Evolutionary conservation across 2,797 vertebrate species (phyloP), one percentile per base, ranked within the genome.

Genomic region (Fratercula arctica): DNA sequence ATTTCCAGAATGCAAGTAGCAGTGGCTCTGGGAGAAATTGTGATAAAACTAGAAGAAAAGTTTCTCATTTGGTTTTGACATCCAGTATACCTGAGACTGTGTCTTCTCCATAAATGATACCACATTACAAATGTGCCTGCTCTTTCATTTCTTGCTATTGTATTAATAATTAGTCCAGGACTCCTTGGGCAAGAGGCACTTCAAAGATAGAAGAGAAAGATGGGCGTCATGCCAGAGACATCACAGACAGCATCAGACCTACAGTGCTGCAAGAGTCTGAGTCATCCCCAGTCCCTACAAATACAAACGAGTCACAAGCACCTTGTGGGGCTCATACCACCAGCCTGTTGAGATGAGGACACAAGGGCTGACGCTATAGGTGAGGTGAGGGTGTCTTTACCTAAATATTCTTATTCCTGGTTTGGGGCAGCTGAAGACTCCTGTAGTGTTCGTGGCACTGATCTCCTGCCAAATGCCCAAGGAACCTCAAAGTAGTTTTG

Each of bases 1-100:
- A 97, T 97, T 96, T 93, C 83, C 84, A 95, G 76, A 86, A 82
- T 73, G 75, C 50, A 87, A 80, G 81, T 59, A 94, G 74, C 43
- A 46, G 23, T 69, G 50, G 37, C 66, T 96, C 61, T 70, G 48
- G 26, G 37, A 94, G 82, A 87, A 94, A 88, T 51, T 91, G 79
- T 69, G 87, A 86, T 90, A 86, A 93, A 97, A 90, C 67, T 88
- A 35, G 74, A 56, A 78, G 76, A 91, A 96, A 95, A 95, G 74
- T 88, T 94, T 95, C 90, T 90, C 41, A 79, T 92, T 87, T 81
- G 56, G 37, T 82, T 95, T 90, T 89, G 82, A 78, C 51, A 93
- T 67, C 46, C 69, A 29, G 12, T 17, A 41, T 82, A 83, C 26
- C 70, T 43, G 63, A 86, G 85, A 81, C 68, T 3, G 0, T 64